Percentiles rank a stretch among this genome's conserved stretches.
Conservation (phyloP, 1,140 invertebrate genomes). For the Mizuhopecten yessoensis region DNA sequence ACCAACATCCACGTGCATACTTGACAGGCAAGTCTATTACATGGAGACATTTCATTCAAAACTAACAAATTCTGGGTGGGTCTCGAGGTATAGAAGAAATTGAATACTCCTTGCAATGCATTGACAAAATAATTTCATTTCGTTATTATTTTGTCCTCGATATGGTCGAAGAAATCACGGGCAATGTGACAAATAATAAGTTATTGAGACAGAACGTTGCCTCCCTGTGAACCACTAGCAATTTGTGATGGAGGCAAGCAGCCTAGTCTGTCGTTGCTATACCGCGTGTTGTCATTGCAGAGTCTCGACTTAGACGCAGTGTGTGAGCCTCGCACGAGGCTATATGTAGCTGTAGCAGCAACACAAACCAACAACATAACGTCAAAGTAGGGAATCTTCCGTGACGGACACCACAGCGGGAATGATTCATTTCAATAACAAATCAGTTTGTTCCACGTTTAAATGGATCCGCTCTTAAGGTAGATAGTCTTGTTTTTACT, state of each 20-base stretch:
- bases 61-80: not conserved
- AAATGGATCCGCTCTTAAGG: not conserved
- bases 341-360: not conserved
- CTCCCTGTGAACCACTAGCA: not conserved
- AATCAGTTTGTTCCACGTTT: not conserved
- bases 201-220: not conserved
- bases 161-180: not conserved
- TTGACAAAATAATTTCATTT: slow-evolving; percentile 36
- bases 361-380: not conserved
- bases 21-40: not conserved
- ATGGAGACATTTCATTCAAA: not conserved
- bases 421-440: slow-evolving; percentile 34
- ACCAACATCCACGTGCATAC: not conserved
- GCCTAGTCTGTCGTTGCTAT: not conserved
- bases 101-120: not conserved
- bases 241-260: not conserved
- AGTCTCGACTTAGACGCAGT: not conserved
- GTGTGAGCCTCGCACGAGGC: not conserved
- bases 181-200: not conserved
- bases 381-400: not conserved
- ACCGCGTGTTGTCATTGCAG: not conserved
- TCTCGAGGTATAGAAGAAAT: not conserved
- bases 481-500: slow-evolving; percentile 1
- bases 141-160: not conserved
- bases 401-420: not conserved